Conservation (phyloP, 64 coral and sea anemone species). For the Actinia tenebrosa region DNA sequence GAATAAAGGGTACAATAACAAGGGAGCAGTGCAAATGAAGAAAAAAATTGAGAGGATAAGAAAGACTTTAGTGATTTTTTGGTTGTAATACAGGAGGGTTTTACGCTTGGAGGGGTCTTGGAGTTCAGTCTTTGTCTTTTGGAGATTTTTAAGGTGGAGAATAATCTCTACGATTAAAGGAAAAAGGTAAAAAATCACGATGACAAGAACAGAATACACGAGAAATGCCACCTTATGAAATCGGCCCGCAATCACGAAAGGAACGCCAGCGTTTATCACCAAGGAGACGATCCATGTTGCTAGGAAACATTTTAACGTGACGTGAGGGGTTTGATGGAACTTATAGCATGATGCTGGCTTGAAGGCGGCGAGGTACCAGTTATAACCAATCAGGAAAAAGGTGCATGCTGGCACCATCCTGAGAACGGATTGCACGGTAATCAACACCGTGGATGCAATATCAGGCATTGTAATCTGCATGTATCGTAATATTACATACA, state of each 20-base stretch:
- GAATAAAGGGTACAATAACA: neutral
- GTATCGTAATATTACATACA: neutral
- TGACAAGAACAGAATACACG: neutral
- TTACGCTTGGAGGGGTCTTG: neutral
- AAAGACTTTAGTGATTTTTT: slow-evolving; percentile 14
- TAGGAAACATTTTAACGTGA: neutral
- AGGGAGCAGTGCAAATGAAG: neutral
- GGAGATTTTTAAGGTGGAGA: slow-evolving; percentile 1
- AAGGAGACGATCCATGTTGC: neutral
- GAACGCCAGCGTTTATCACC: neutral
- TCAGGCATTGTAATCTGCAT: neutral
- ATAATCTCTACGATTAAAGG: neutral
- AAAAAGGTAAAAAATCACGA: neutral
- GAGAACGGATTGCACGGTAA: neutral
- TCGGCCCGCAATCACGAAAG: neutral
- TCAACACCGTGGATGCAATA: neutral
- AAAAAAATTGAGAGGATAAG: slow-evolving; percentile 4
- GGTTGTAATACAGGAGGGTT: slow-evolving; percentile 6
- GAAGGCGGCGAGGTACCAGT: slow-evolving; percentile 23
- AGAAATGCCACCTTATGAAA: neutral
- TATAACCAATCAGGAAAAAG: neutral
- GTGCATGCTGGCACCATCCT: neutral
- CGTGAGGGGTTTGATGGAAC: neutral
- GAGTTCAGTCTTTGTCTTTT: neutral
- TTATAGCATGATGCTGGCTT: neutral